A percentile compares a stretch with the other conserved stretches of the same genome.
These are phyloP conservation scores for Champsocephalus gunnari DNA, from an alignment of 2,797 vertebrate species.

Conservation along the genomic window DNA sequence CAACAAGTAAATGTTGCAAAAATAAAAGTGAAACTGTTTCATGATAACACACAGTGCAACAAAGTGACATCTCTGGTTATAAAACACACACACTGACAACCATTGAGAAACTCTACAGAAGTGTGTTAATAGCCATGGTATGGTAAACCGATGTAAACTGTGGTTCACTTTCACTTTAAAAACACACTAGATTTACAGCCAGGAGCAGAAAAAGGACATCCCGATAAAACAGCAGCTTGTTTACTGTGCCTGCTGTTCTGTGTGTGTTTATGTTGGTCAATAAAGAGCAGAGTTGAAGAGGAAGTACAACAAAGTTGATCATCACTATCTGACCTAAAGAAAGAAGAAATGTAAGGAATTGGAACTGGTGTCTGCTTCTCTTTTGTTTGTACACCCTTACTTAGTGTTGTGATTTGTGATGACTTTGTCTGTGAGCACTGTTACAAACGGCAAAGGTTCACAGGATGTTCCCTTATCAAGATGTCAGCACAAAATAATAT, in stretches of 20 bases:
- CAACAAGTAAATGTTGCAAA: background rate
- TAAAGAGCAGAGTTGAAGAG: background rate
- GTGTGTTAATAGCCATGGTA: constrained; percentile 7
- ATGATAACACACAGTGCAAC: background rate
- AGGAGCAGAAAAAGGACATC: constrained; percentile 17
- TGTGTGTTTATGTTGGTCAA: background rate
- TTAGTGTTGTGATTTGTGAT: background rate
- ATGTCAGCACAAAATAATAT: background rate
- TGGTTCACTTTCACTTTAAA: constrained; percentile 35
- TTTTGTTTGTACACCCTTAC: background rate
- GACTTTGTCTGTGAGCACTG: constrained; percentile 9
- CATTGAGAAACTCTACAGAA: background rate
- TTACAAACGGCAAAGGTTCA: constrained; percentile 14
- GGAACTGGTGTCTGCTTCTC: background rate
- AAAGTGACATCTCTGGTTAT: background rate
- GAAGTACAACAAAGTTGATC: background rate
- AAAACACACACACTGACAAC: background rate
- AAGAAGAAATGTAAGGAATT: background rate
- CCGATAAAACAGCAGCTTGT: constrained; percentile 25
- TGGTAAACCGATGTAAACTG: constrained; percentile 24
- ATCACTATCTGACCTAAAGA: background rate
- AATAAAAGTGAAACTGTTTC: background rate
- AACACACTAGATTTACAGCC: constrained; percentile 25
- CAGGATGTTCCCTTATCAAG: background rate
- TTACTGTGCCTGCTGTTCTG: background rate